Base-by-base conservation (phyloP, 2,113 vertebrate genomes). In the Phylloscopus trochilus region DNA sequence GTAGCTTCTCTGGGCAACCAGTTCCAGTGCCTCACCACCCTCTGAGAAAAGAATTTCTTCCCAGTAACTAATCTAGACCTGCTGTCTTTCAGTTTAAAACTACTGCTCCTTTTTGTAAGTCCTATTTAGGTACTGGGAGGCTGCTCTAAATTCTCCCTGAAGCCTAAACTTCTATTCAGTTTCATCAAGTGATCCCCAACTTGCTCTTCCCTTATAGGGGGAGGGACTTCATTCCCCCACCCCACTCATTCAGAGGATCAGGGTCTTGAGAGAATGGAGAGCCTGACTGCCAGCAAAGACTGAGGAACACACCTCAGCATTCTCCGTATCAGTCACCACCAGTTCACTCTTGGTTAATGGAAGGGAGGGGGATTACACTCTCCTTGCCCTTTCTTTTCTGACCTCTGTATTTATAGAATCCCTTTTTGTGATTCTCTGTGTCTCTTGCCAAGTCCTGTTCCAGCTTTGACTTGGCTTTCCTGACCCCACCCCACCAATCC, bases 301-400 rank as follows among this genome's bases (percentile, higher is more conserved):
- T 68, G 28, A 89, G 28, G 28, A 75, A 39, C 24, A 26, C 16
- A 46, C 22, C n/a, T 28, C 46, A 82, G 28, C 46, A 3, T 60
- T 46, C 46, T 46, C 60, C 9, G 1, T 15, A 46, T 30, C 23
- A n/a, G 46, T 46, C 0, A 0, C 46, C 46, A 67, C 23, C 15
- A 28, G 37, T 67, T 74, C 39, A 59, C 10, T 11, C 31, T 39
- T 39, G 39, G 27, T 46, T 59, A 14, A 46, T 0, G 0, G 9
- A 0, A 0, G 11, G 26, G 11, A 12, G 8, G 7, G 7, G 9
- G 5, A 4, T 12, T 43, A 13, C 31, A 44, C 10, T 27, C 33
- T 59, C 44, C 59, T 51, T 52, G 37, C 43, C 27, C 51, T 74
- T 39, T 89, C 60, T 89, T 52, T 67, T 80, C 60, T 59, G 37